Evolutionary conservation across 1,140 invertebrate genomes (phyloP).

Genomic region (Thaumatotibia leucotreta): DNA sequence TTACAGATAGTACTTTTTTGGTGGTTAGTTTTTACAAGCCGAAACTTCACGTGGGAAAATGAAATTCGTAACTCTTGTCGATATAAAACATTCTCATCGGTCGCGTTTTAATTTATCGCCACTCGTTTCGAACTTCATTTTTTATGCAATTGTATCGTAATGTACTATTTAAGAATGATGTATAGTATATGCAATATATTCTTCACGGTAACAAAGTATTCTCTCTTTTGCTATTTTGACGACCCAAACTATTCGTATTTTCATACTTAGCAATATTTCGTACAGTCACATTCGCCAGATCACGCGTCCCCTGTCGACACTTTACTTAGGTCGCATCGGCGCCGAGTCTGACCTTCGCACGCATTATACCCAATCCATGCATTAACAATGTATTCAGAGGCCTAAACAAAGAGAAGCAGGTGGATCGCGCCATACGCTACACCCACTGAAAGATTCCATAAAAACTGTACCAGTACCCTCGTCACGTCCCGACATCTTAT

Average conservation of each 20-base stretch:
- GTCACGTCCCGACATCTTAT: slow-evolving; percentile 68
- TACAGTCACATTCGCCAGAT: slow-evolving; percentile 4
- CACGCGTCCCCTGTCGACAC: slow-evolving; percentile 1
- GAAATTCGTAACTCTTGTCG: too few relatives aligned
- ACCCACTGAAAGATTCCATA: slow-evolving; percentile 59
- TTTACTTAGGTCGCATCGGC: slow-evolving; percentile 14
- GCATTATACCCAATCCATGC: slow-evolving; percentile 25
- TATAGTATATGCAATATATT: too few relatives aligned
- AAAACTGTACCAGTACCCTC: slow-evolving; percentile 65
- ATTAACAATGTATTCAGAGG: slow-evolving; percentile 49
- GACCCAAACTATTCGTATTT: not conserved
- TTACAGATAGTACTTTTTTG: too few relatives aligned
- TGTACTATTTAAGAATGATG: too few relatives aligned
- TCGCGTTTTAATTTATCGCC: too few relatives aligned
- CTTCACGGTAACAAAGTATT: too few relatives aligned
- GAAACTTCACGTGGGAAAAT: too few relatives aligned
- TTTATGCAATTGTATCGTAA: too few relatives aligned
- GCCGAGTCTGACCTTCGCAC: slow-evolving; percentile 19
- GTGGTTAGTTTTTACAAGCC: too few relatives aligned
- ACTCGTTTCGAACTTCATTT: too few relatives aligned
- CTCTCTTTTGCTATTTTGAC: not conserved
- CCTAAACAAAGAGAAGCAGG: slow-evolving; percentile 59
- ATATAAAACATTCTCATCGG: too few relatives aligned
- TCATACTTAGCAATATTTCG: not conserved
- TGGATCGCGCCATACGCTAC: slow-evolving; percentile 37